Base-by-base conservation (phyloP, 2,888 invertebrate genomes). In the Plebejus melissa region DNA sequence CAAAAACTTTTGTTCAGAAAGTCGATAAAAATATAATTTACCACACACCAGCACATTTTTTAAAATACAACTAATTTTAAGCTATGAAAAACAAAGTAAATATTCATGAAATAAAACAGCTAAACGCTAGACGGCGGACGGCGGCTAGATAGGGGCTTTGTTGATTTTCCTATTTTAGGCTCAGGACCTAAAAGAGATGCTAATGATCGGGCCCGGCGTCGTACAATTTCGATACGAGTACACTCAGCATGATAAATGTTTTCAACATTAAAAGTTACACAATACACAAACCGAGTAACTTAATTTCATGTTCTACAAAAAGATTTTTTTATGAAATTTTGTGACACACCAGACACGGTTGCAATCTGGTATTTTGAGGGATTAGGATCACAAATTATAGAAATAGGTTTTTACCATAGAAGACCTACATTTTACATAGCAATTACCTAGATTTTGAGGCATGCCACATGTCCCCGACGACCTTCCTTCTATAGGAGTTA, bases 181-280 rank as follows among this genome's bases (percentile, higher is more conserved):
- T 50, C 75, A 72, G 54, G 75, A 70, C 75, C 36, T 75, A 75
- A 75, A 75, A 75, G 75, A 75, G 69, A 75, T 75, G 75, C 70
- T 75, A 75, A 75, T 75, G 75, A 38, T n/a, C 69, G 11, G 11
- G 36, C 54, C n/a, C 3, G 50, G 41, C 54, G 57, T 22, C 38
- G 70, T 70, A 50, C 36, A 57, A 75, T 75, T 75, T 75, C 57
- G 57, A 75, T 54, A 22, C 38, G 60, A n/a, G 74, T 58, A 60
- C 69, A 38, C 69, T 75, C 16, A 13, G 7, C 60, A 46, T 57
- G 50, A 54, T 75, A 54, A 54, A 65, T 65, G 65, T 13, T 13
- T 65, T 32, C 1, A 46, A 9, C 46, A 9, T 46, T 9, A 11
- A 46, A 11, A 46, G 46, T 2, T 9, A 9, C 46, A 46, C 46